Base-by-base conservation (phyloP, 2,113 vertebrate species). In the Tauraco erythrolophus region DNA sequence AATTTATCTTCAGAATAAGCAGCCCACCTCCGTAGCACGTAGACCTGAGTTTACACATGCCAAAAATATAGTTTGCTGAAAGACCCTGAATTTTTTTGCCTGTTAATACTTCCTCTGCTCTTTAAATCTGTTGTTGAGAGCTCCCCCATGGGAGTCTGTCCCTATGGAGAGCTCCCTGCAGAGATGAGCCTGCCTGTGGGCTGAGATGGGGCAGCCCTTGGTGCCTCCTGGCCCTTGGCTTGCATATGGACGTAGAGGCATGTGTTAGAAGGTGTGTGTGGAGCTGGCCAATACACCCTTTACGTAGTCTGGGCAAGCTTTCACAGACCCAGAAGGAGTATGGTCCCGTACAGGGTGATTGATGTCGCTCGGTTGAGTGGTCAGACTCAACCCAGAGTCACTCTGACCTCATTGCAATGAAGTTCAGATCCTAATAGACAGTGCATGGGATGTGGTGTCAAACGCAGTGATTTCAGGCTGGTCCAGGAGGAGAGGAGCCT, bases 261-360 rank as follows among this genome's bases (percentile, higher is more conserved):
- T 5, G 14, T 4, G 2, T 62, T 58, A 39, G 76, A 54, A 33
- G 56, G 48, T 28, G 39, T 19, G 48, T 2, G 91, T 98, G 97
- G 97, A 98, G 98, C 98, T 98, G 65, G 27, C 18, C 50, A 5
- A 2, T 10, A 30, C 2, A 30, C 13, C 21, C 16, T 64, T 46
- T 58, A 11, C 14, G 2, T 17, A 41, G 71, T 19, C 12, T n/a
- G 25, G 24, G 48, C 14, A 79, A 57, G n/a, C n/a, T 41, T 60
- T 17, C 37, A 6, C 12, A 56, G 53, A 64, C 23, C 48, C 53
- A 50, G 98, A 98, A 96, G 96, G 97, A 89, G 33, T 98, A n/a
- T 98, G 98, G 98, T 98, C 97, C 98, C 95, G 94, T 98, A 97
- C 76, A 72, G 98, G 98, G 97, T 97, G 98, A 97, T 98, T 98